Base-by-base conservation (phyloP, 2,888 invertebrate genomes). In the Cyrtodaria siliqua region DNA sequence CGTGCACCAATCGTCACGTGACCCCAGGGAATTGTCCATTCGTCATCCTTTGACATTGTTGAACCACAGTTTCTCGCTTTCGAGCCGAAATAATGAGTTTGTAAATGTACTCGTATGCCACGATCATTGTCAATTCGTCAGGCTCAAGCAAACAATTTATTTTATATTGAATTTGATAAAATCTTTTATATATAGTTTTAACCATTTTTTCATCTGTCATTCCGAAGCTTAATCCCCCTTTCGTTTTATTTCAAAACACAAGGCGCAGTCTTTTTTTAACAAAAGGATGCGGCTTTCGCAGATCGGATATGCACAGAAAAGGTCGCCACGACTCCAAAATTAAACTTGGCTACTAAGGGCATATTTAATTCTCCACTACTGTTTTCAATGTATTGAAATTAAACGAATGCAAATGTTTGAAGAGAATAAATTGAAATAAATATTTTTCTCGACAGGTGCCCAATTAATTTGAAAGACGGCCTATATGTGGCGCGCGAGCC, bases 81-180 rank as follows among this genome's bases (percentile, higher is more conserved):
- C 64, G 73, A 67, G 47, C 73, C 52, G 55, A 62, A 64, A 80
- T 83, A 83, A 85, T 81, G 79, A 75, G 73, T 76, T 81, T 70
- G 76, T 81, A 78, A 85, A 75, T 75, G 82, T 71, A 64, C 72
- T 63, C 81, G 77, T 80, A 75, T 81, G 81, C 56, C 67, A 69
- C 53, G 60, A 77, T 66, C 66, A 80, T 76, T 72, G 74, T 76
- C 81, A 59, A 66, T 72, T 73, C 72, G 73, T 59, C 62, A 49
- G 57, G 70, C 59, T 60, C 75, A 69, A 69, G 73, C 67, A 79
- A 74, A 78, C 77, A 79, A 84, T 80, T 84, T 84, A 85, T 84
- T 82, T 75, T 76, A 77, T 80, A 85, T 83, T 83, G 80, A 81
- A 80, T 81, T 79, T 72, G 71, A 62, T 50, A 33, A 49, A 73